Percentiles rank a stretch among this genome's conserved stretches.
These are phyloP conservation scores for Prinia subflava DNA, from an alignment of 2,113 vertebrate species.

Conservation along the genomic window DNA sequence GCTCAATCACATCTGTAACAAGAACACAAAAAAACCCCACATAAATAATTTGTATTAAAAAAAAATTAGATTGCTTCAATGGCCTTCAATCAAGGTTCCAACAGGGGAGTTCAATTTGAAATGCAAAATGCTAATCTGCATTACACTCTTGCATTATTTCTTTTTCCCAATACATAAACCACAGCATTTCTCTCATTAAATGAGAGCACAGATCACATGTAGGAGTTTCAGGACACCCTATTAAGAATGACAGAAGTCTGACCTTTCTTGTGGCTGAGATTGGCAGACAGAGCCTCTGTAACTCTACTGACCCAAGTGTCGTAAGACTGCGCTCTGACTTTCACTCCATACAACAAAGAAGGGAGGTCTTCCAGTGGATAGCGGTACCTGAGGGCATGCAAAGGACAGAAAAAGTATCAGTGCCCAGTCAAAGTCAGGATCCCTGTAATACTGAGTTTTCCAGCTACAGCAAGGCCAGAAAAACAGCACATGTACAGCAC, in stretches of 20 bases:
- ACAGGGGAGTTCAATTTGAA: background rate
- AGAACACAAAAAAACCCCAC: background rate
- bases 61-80: background rate
- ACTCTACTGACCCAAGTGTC: constrained; percentile 95
- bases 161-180: background rate
- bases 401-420: background rate
- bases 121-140: background rate
- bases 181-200: background rate
- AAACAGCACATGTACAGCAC: background rate
- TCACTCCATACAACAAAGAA: constrained; percentile 89
- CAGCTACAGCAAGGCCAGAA: background rate
- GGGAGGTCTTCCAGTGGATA: constrained; percentile 95
- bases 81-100: background rate
- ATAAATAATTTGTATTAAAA: background rate
- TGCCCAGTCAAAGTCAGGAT: background rate
- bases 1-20: constrained; percentile 89
- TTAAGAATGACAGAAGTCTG: background rate
- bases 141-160: background rate
- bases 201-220: background rate
- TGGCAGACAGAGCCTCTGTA: constrained; percentile 89
- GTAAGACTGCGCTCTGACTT: constrained; percentile 93
- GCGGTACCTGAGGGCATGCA: constrained; percentile 78
- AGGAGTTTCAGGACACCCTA: background rate
- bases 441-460: background rate
- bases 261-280: constrained; percentile 97